Evolutionary conservation across 2,113 vertebrate genomes (phyloP).

Genomic region (Mesoclemmys tuberculata): DNA sequence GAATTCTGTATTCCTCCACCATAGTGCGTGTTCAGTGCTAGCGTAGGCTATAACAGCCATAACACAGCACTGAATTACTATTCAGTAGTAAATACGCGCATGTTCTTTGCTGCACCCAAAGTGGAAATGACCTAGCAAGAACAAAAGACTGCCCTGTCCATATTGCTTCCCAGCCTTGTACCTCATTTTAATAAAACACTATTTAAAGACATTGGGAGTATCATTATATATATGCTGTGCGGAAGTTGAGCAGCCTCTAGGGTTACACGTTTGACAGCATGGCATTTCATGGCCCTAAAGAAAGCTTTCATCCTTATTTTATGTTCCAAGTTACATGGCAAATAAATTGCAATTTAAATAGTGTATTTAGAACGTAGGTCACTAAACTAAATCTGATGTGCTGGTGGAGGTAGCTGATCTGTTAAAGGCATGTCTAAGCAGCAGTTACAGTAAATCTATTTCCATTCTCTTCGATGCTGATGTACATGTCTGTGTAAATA

Average conservation of each 20-base stretch:
- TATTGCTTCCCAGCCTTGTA: background rate
- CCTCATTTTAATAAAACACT: background rate
- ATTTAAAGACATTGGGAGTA: background rate
- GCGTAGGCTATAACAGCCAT: background rate
- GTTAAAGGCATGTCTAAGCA: background rate
- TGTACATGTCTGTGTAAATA: background rate
- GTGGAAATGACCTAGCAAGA: background rate
- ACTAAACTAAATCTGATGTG: background rate
- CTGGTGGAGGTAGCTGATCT: background rate
- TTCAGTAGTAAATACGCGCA: rapidly evolving
- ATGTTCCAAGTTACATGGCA: background rate
- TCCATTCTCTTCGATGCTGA: background rate
- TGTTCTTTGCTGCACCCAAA: rapidly evolving
- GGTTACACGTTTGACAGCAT: background rate
- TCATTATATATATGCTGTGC: background rate
- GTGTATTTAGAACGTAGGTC: background rate
- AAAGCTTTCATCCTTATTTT: background rate
- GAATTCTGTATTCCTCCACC: background rate
- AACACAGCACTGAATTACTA: rapidly evolving
- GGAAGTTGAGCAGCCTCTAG: background rate
- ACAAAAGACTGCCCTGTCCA: background rate
- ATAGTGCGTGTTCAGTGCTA: rapidly evolving
- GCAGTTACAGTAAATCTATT: background rate
- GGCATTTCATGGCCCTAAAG: background rate
- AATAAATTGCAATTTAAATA: background rate